A percentile compares a stretch with the other conserved stretches of the same genome.
Evolutionary conservation across 2,113 vertebrate species (phyloP).

Genomic region (Chiloscyllium plagiosum): DNA sequence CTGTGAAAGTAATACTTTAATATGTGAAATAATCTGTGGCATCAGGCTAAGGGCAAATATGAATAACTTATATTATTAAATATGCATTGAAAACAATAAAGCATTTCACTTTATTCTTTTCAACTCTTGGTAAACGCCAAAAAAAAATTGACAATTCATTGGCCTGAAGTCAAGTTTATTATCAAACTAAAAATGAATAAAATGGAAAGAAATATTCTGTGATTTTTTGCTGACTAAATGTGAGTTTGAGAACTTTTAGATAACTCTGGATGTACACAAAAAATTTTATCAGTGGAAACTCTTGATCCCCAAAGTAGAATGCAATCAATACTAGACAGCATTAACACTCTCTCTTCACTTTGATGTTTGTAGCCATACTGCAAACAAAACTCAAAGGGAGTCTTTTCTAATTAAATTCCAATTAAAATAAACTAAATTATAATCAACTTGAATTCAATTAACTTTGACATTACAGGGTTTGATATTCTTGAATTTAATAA

Average conservation of each 20-base stretch:
- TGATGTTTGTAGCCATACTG: too few species aligned
- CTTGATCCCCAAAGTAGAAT: too few species aligned
- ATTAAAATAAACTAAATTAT: too few species aligned
- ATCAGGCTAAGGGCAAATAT: not conserved
- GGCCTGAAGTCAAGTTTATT: not conserved
- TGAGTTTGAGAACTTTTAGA: not conserved
- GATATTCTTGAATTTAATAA: too few species aligned
- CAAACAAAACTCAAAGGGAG: too few species aligned
- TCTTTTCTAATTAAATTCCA: too few species aligned
- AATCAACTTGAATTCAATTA: too few species aligned
- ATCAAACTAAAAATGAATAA: not conserved
- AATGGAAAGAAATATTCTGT: not conserved
- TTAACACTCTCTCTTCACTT: too few species aligned
- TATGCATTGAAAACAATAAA: not conserved
- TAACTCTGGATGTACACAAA: too few species aligned
- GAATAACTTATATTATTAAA: not conserved
- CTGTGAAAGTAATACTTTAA: not conserved
- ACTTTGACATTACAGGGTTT: too few species aligned
- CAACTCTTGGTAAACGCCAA: not conserved
- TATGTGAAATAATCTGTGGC: not conserved
- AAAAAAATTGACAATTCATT: not conserved
- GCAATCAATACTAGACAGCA: too few species aligned
- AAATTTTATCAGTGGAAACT: too few species aligned
- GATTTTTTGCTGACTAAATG: not conserved
- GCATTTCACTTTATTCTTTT: not conserved